These are phyloP conservation scores for Drosophila pullipes DNA, from an alignment of 2,888 invertebrate genomes.

Conservation along the genomic window DNA sequence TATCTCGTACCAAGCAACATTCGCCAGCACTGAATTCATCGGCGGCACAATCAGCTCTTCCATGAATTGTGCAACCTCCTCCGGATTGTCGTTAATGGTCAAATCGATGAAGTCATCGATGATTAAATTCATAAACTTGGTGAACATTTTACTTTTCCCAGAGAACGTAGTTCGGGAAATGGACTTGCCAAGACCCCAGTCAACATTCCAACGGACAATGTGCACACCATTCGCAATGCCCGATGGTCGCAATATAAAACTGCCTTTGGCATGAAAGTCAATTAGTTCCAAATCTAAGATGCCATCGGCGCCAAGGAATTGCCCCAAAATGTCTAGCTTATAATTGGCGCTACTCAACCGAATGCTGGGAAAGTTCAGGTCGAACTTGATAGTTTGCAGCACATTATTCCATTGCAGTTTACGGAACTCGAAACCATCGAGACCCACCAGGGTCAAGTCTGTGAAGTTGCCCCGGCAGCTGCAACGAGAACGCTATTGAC, in stretches of 20 bases:
- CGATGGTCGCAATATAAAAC: slow-evolving; percentile 72
- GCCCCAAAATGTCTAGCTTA: slow-evolving; percentile 57
- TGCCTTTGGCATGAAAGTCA: slow-evolving; percentile 72
- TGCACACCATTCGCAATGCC: slow-evolving; percentile 49
- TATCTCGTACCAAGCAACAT: slow-evolving; percentile 71
- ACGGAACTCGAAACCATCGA: slow-evolving; percentile 76
- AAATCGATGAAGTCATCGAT: slow-evolving; percentile 70
- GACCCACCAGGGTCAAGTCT: slow-evolving; percentile 69
- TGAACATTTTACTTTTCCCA: slow-evolving; percentile 55
- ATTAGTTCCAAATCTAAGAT: slow-evolving; percentile 60
- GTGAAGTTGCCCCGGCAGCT: slow-evolving; percentile 73
- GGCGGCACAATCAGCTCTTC: slow-evolving; percentile 64
- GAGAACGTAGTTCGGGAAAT: slow-evolving; percentile 71
- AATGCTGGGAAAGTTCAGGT: slow-evolving; percentile 75
- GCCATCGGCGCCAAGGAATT: slow-evolving; percentile 65
- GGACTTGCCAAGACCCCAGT: slow-evolving; percentile 64
- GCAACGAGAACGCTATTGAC: not conserved
- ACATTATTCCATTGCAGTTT: slow-evolving; percentile 71
- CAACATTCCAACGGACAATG: slow-evolving; percentile 66
- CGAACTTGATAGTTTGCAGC: slow-evolving; percentile 72
- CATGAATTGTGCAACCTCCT: slow-evolving; percentile 65
- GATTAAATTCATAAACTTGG: slow-evolving; percentile 69
- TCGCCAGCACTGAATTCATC: slow-evolving; percentile 52
- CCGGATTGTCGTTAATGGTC: slow-evolving; percentile 71
- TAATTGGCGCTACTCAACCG: slow-evolving; percentile 65